phyloP scores from a whole-genome alignment of 2,797 vertebrate species.

The Acipenser transmontanus region DNA sequence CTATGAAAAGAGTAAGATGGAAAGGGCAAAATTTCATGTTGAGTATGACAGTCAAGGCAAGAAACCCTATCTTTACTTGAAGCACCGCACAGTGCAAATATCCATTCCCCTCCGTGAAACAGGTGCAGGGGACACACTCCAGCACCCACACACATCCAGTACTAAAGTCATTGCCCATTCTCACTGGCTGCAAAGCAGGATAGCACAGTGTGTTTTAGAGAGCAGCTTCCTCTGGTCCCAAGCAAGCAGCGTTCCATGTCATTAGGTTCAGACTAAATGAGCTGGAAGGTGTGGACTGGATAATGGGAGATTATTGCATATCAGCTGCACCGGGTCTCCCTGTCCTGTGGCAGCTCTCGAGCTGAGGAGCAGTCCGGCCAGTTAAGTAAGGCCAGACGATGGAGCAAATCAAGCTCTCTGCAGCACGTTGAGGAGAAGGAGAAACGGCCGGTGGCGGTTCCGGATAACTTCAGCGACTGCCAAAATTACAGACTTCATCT shows the following conservation, averaged over 20 bases:
- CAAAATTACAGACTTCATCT: not conserved
- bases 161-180: not conserved
- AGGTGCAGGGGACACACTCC: not conserved
- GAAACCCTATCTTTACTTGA: not conserved
- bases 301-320: not conserved
- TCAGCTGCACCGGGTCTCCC: not conserved
- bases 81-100: not conserved
- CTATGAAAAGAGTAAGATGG: too few relatives aligned
- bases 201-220: not conserved
- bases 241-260: not conserved
- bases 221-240: not conserved
- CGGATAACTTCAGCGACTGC: not conserved
- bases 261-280: slow-evolving; percentile 2
- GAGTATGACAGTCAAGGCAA: not conserved
- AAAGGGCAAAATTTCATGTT: not conserved
- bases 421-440: not conserved
- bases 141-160: not conserved
- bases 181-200: not conserved
- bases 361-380: not conserved
- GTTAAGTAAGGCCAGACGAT: not conserved
- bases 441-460: not conserved
- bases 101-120: not conserved
- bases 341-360: not conserved
- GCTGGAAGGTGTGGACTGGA: not conserved
- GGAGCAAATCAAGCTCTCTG: not conserved